phyloP scores from a whole-genome alignment of 2,113 vertebrate species.

The Mustelus asterias region DNA sequence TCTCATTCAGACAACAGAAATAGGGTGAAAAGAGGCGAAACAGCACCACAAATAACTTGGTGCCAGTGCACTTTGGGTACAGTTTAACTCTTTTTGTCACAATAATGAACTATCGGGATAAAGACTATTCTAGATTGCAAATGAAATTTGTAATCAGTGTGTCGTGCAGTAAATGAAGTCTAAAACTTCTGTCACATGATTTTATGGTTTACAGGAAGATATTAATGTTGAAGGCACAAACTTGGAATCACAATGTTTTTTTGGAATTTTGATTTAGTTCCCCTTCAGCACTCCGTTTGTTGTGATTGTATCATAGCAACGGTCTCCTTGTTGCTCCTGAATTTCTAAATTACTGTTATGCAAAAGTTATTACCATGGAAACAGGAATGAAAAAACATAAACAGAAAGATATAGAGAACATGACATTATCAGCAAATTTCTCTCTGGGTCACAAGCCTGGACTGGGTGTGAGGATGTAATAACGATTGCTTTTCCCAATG shows the following conservation, averaged over 20 bases:
- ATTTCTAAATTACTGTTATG: slow-evolving; percentile 8
- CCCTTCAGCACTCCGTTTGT: slow-evolving; percentile 1
- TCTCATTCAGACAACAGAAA: neutral
- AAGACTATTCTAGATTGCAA: neutral
- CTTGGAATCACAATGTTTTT: neutral
- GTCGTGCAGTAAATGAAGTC: neutral
- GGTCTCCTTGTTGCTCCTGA: neutral
- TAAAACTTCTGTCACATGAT: neutral
- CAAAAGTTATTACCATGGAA: slow-evolving; percentile 25
- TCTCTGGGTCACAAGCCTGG: neutral
- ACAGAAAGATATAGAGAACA: slow-evolving; percentile 28
- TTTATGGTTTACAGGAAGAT: neutral
- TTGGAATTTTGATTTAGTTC: neutral
- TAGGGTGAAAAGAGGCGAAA: neutral
- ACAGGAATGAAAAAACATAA: slow-evolving; percentile 16
- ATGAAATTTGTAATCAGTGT: neutral
- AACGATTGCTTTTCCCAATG: neutral
- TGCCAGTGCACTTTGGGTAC: neutral
- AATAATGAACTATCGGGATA: neutral
- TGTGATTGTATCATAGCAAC: slow-evolving; percentile 26
- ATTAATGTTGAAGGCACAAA: neutral
- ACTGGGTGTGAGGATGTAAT: neutral
- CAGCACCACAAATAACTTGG: neutral
- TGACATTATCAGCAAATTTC: slow-evolving; percentile 19
- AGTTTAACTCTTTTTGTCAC: neutral